Evolutionary conservation across 2,888 invertebrate species (phyloP).

Genomic region (Linyphia triangularis): DNA sequence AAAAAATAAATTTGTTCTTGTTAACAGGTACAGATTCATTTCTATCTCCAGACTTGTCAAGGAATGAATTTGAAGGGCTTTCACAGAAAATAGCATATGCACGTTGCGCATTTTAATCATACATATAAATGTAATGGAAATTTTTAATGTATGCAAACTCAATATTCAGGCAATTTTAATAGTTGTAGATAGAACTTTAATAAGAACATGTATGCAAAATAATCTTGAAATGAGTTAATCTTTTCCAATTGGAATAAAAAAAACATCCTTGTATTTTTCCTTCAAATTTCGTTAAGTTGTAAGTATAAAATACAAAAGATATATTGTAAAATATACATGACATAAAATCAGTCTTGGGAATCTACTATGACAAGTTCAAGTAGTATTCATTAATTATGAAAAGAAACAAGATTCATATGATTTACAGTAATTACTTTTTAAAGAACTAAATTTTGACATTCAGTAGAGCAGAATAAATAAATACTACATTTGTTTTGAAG

Average conservation of each 20-base stretch:
- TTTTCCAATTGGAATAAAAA: no score
- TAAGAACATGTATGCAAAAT: no score
- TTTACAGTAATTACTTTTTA: no score
- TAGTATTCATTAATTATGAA: neutral
- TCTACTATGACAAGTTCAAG: no score
- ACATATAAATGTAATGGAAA: neutral
- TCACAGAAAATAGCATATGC: neutral
- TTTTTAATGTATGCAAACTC: neutral
- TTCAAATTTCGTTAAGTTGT: no score
- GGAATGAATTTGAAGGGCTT: neutral
- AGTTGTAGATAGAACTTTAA: no score
- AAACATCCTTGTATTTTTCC: no score
- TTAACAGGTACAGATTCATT: slow-evolving; percentile 29
- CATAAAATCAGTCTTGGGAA: slow-evolving; percentile 37
- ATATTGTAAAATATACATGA: neutral
- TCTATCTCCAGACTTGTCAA: neutral
- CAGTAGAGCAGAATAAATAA: no score
- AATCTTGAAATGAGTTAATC: no score
- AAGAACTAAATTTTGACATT: no score
- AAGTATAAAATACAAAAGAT: neutral
- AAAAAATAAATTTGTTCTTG: slow-evolving; percentile 39
- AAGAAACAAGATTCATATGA: neutral
- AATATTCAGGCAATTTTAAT: neutral
- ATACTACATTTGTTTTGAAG: no score
- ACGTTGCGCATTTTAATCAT: neutral